phyloP scores from a whole-genome alignment of 2,797 vertebrate genomes.

The Rousettus madagascariensis region DNA sequence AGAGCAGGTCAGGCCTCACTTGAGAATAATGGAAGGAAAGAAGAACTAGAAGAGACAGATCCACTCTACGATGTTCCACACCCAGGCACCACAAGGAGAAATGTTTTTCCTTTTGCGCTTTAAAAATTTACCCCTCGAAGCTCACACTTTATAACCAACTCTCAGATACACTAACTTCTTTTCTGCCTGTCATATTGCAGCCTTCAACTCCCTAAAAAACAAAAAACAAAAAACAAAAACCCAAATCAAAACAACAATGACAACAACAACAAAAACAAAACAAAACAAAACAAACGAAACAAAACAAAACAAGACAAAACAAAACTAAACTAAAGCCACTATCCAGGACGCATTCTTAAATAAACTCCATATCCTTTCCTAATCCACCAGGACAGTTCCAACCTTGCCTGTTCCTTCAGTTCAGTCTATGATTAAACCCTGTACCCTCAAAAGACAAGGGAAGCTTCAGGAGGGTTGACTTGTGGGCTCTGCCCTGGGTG shows the following conservation, averaged over 20 bases:
- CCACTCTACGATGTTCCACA: background rate
- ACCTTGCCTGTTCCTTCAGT: background rate
- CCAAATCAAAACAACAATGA: no score
- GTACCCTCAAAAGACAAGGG: background rate
- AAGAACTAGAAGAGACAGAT: background rate
- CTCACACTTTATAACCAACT: background rate
- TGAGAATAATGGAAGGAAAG: background rate
- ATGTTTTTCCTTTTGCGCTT: background rate
- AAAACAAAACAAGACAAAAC: background rate
- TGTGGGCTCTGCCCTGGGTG: background rate
- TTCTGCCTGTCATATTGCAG: background rate
- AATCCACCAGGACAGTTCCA: background rate
- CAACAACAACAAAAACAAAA: no score
- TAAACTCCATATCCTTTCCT: background rate
- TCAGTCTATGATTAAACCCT: background rate
- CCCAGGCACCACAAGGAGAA: rapidly evolving
- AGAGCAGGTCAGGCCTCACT: background rate
- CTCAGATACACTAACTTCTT: background rate
- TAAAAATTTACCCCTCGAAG: background rate
- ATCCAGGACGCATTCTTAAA: background rate
- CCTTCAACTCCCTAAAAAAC: background rate
- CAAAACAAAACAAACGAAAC: background rate
- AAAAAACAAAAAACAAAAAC: no score
- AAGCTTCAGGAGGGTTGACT: background rate
- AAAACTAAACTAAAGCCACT: background rate